Base-by-base conservation (phyloP, 2,797 vertebrate genomes). In the Microctenopoma stevenorrisi region DNA sequence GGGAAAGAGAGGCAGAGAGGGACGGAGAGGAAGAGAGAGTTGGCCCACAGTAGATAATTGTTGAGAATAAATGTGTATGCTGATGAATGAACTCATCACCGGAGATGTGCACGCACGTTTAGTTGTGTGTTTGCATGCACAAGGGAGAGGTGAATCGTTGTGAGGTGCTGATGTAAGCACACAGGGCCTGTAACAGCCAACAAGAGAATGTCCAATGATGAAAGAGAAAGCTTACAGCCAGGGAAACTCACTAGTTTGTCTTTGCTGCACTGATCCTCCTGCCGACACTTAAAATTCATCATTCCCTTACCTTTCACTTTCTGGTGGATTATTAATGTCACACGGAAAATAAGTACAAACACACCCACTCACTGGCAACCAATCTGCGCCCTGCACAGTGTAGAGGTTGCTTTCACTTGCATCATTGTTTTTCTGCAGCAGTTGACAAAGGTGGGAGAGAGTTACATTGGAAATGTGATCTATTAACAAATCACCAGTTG, bases 291-390 rank as follows among this genome's bases (percentile, higher is more conserved):
- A 85, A 83, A 87, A 88, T 88, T 88, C 83, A 88, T 89, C 88
- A 82, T 78, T 70, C 75, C 80, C 77, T 85, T 88, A 87, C 78
- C 81, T 81, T 87, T 86, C 76, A 79, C 78, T 86, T 88, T 83
- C 76, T 42, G n/a, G 38, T 35, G 70, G 76, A 82, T 89, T 89
- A 88, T 88, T 90, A 86, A 89, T 90, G 83, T 86, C 86, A 76
- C 52, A 90, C 72, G 79, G 69, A 90, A 86, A 89, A 83, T 79
- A 84, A 88, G 79, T 73, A 74, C 81, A 75, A 79, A 85, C 79
- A 80, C 75, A 81, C 63, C 72, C 83, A 69, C 83, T 78, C 85
- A 66, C 48, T 72, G 70, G 63, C 53, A 80, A 56, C 61, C 55
- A 26, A 42, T 66, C 25, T 72, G 73, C n/a, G 7, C 60, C 74